A percentile compares a stretch with the other conserved stretches of the same genome.
Conservation (phyloP, 2,888 invertebrate species). For the Rhamphomyia laevipes region DNA sequence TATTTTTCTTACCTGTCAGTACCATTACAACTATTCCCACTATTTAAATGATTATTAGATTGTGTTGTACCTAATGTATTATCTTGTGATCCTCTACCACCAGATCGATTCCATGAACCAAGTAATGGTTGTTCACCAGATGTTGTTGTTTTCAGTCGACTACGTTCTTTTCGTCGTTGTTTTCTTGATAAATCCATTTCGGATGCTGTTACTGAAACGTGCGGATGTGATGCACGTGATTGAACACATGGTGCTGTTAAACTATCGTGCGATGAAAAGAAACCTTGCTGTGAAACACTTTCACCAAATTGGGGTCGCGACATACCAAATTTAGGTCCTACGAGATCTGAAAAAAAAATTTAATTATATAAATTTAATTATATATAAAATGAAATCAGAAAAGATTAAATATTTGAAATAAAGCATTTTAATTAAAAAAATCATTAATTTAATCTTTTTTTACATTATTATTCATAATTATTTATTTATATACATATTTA, state of each 20-base stretch:
- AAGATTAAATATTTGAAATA: too few species aligned
- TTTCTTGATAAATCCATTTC: slow-evolving; percentile 62
- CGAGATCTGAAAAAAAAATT: slow-evolving; percentile 46
- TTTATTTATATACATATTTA: too few species aligned
- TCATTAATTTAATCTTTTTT: too few species aligned
- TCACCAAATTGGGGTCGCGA: slow-evolving; percentile 43
- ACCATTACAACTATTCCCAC: slow-evolving; percentile 51
- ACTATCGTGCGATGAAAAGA: slow-evolving; percentile 63
- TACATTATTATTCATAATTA: too few species aligned
- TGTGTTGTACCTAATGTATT: slow-evolving; percentile 41
- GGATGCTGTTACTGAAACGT: slow-evolving; percentile 50
- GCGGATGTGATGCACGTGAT: slow-evolving; percentile 45
- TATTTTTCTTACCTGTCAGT: slow-evolving; percentile 47
- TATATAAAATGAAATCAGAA: too few species aligned
- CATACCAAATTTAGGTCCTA: slow-evolving; percentile 70
- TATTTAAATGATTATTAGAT: slow-evolving; percentile 49
- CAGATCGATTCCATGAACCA: slow-evolving; percentile 51
- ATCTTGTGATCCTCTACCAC: slow-evolving; percentile 40
- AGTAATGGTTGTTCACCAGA: slow-evolving; percentile 60
- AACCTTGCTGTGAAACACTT: slow-evolving; percentile 46
- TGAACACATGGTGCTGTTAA: slow-evolving; percentile 52
- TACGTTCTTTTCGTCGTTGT: slow-evolving; percentile 48
- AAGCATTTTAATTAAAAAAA: too few species aligned
- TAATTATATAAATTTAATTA: slow-evolving; percentile 1
- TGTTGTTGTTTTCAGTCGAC: slow-evolving; percentile 49